Evolutionary conservation across 1,140 invertebrate species (phyloP).

Genomic region (Bombus picipes): DNA sequence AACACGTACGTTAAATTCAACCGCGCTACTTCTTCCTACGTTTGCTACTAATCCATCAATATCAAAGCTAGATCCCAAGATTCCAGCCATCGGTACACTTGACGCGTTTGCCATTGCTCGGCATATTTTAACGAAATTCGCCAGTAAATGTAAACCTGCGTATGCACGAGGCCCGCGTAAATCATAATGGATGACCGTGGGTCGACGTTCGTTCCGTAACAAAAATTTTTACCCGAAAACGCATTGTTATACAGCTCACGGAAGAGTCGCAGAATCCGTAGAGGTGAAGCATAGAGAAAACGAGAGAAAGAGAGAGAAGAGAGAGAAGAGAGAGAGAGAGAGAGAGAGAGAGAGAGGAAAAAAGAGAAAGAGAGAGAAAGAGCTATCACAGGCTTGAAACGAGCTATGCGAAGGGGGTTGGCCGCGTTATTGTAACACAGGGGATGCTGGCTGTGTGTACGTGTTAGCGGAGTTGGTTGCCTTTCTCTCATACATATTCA

Average conservation of each 20-base stretch:
- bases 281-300: conserved; percentile 47
- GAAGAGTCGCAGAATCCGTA: conserved; percentile 62
- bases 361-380: background rate
- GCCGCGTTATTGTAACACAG: conserved; percentile 66
- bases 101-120: background rate
- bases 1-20: no score
- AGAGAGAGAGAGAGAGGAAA: background rate
- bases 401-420: conserved; percentile 55
- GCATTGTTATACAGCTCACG: conserved; percentile 69
- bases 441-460: conserved; percentile 52
- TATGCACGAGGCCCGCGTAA: conserved; percentile 25
- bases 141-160: conserved; percentile 5
- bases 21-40: no score
- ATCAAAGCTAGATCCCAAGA: background rate
- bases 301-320: background rate
- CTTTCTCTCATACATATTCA: conserved; percentile 81
- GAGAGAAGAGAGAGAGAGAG: background rate
- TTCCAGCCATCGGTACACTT: background rate
- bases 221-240: conserved; percentile 41
- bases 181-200: conserved; percentile 52
- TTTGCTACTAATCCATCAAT: background rate
- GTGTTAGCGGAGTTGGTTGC: conserved; percentile 62
- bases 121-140: conserved; percentile 22
- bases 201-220: conserved; percentile 36
- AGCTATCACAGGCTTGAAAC: conserved; percentile 44